Evolutionary conservation across 2,113 vertebrate species (phyloP).

Genomic region (Ceratotherium simum): DNA sequence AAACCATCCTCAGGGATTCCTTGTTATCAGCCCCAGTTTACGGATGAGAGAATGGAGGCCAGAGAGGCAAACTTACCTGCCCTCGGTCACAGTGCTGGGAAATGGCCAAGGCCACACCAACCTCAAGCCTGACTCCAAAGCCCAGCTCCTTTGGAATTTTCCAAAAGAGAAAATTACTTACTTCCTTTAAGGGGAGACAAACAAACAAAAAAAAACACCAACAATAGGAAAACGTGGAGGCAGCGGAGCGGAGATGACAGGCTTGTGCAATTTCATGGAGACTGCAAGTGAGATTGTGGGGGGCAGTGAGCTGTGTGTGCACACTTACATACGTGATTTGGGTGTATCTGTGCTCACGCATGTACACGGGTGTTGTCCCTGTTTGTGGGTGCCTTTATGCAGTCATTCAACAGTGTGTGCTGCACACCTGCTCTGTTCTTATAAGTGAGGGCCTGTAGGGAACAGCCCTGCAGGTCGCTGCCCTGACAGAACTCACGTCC

Average conservation of each 20-base stretch:
- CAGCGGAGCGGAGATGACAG: neutral
- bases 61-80: neutral
- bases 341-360: neutral
- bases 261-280: neutral
- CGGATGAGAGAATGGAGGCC: neutral
- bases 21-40: neutral
- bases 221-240: neutral
- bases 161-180: neutral
- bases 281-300: neutral
- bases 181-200: neutral
- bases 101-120: neutral
- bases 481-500: neutral
- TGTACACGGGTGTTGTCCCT: neutral
- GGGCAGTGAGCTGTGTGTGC: neutral
- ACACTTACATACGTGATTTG: neutral
- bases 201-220: neutral
- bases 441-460: neutral
- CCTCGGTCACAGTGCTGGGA: neutral
- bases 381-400: neutral
- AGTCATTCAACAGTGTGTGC: neutral
- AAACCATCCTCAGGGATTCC: neutral
- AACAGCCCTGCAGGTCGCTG: neutral
- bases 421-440: neutral
- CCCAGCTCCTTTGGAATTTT: constrained; percentile 38
- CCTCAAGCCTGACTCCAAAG: neutral